Base-by-base conservation (phyloP, 2,888 invertebrate species). In the Belgica antarctica region DNA sequence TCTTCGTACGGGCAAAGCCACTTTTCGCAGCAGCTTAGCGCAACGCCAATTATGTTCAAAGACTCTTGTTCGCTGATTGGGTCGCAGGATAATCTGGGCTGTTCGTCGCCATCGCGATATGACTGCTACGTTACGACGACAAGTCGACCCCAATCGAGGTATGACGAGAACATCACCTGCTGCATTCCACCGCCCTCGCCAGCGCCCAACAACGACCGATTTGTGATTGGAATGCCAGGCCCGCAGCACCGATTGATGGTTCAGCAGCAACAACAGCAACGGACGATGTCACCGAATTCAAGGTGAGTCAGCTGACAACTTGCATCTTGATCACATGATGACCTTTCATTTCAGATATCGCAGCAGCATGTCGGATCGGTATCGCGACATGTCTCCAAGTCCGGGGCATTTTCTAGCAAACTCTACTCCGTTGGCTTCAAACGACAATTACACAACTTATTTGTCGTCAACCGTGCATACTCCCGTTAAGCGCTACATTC, bases 141-240 rank as follows among this genome's bases (percentile, higher is more conserved):
- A n/a, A 46, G 25, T 27, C 41, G 70, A 15, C 61, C 41, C 2
- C 70, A 59, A 10, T 41, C 31, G 15, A 22, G 75, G 36, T 77
- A 75, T 72, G 79, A 80, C 34, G 80, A 80, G 65, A 71, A 74
- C 0, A 72, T 75, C 8, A 74, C 75, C 12, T 77, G 78, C 52
- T 78, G 78, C 59, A 71, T 78, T 34, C 79, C 80, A 1, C 80
- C 80, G 7, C 80, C 80, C 8, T 80, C 80, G 1, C 80, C 80
- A 12, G 80, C 80, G 1, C 80, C 80, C 4, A 79, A 77, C 47
- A 78, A 75, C 71, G 80, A 80, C 70, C 76, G 78, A 17, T 77
- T 75, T 70, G 73, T 78, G 71, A 75, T 76, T 72, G 73, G 75
- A 19, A 72, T 73, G 25, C 71, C 75, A 17, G 70, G 57, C 5